phyloP scores from a whole-genome alignment of 2,113 vertebrate genomes.

The Myotis davidii region DNA sequence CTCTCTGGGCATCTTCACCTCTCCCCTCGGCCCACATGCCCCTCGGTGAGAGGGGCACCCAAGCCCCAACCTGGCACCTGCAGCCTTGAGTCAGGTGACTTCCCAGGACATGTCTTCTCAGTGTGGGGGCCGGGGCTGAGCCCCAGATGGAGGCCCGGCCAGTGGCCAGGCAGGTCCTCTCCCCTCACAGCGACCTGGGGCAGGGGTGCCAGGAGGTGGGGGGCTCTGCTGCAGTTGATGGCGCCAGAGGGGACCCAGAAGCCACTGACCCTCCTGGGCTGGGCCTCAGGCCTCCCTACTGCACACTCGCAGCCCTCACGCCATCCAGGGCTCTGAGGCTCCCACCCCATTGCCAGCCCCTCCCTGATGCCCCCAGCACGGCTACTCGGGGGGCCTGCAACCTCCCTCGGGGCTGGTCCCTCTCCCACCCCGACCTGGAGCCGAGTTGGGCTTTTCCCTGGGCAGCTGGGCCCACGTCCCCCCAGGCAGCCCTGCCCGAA shows the following conservation, averaged over 20 bases:
- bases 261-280: not conserved
- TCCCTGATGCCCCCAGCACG: accelerated
- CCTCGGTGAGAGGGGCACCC: not conserved
- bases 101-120: not conserved
- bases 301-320: accelerated
- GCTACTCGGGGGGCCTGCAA: accelerated
- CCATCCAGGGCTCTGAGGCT: accelerated
- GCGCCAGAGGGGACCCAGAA: not conserved
- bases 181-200: not conserved
- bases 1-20: not conserved
- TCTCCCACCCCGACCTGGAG: accelerated
- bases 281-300: not conserved
- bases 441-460: not conserved
- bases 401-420: not conserved
- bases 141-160: not conserved
- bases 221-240: not conserved
- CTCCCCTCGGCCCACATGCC: accelerated
- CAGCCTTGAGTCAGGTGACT: not conserved
- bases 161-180: too few species aligned
- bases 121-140: not conserved
- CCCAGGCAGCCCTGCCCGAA: not conserved
- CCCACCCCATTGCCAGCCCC: accelerated
- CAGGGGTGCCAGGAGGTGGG: accelerated
- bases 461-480: not conserved
- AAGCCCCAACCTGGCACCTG: not conserved